Evolutionary conservation across 2,888 invertebrate genomes (phyloP).

Genomic region (Leptinotarsa haldemani): DNA sequence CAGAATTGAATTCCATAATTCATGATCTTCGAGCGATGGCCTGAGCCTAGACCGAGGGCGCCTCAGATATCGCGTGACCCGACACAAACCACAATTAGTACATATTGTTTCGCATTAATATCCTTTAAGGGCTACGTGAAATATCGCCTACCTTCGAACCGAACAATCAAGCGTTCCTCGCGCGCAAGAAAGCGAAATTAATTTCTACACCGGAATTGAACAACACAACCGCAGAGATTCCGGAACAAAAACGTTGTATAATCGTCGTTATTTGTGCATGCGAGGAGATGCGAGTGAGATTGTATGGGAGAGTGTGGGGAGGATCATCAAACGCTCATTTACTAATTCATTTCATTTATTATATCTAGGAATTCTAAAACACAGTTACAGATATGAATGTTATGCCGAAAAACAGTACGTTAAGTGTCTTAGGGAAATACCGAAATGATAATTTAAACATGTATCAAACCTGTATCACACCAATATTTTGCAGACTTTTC

Average conservation of each 20-base stretch:
- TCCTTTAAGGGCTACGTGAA: slow-evolving; percentile 25
- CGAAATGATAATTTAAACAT: no score
- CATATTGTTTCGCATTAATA: slow-evolving; percentile 38
- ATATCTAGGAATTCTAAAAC: no score
- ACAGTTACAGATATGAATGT: no score
- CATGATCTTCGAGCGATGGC: slow-evolving; percentile 12
- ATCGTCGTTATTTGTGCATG: slow-evolving; percentile 38
- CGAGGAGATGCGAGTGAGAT: background rate
- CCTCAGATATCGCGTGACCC: slow-evolving; percentile 31
- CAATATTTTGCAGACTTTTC: no score
- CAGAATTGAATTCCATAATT: slow-evolving; percentile 17
- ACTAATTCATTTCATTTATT: no score
- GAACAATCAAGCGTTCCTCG: slow-evolving; percentile 16
- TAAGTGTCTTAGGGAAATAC: no score
- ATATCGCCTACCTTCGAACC: slow-evolving; percentile 22
- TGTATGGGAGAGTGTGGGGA: background rate
- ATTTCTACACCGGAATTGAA: slow-evolving; percentile 16
- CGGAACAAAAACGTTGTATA: slow-evolving; percentile 41
- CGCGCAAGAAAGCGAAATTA: slow-evolving; percentile 25
- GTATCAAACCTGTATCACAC: no score
- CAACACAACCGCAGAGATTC: slow-evolving; percentile 21
- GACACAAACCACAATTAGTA: slow-evolving; percentile 34
- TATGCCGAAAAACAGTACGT: no score
- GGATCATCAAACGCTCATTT: background rate
- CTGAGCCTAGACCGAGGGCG: slow-evolving; percentile 14